A percentile compares a stretch with the other conserved stretches of the same genome.
Conservation (phyloP, 2,113 vertebrate species). For the Naja naja region DNA sequence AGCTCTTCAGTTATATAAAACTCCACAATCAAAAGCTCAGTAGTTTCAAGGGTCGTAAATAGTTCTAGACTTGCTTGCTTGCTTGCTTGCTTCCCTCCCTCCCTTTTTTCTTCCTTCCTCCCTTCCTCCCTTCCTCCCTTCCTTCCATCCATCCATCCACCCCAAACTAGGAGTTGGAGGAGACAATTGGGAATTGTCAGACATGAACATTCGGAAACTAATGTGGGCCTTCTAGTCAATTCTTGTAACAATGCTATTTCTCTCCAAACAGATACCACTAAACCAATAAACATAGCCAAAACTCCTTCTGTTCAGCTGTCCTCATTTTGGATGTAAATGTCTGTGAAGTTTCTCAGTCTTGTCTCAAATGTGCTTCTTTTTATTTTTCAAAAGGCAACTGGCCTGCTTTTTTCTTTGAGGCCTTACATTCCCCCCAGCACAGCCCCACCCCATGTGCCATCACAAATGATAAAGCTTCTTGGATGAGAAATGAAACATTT, state of each 20-base stretch:
- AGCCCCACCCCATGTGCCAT: neutral
- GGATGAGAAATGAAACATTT: neutral
- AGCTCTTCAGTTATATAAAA: constrained; percentile 11
- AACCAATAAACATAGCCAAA: neutral
- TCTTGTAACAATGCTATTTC: neutral
- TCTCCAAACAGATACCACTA: neutral
- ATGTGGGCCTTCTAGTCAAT: neutral
- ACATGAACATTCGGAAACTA: neutral
- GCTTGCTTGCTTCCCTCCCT: neutral
- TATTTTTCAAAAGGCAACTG: neutral
- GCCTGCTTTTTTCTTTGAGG: neutral
- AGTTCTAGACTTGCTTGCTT: neutral
- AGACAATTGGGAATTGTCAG: neutral
- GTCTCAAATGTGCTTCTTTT: neutral
- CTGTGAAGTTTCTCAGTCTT: neutral
- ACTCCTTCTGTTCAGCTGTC: neutral
- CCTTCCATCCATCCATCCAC: neutral
- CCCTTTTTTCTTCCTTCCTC: neutral
- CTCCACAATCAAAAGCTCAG: neutral
- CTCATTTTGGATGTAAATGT: neutral
- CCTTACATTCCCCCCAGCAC: neutral
- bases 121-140: fast-evolving
- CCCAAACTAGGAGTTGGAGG: neutral
- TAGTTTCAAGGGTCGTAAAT: neutral
- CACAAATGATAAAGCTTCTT: neutral